Percentiles rank a stretch among this genome's conserved stretches.
Conservation (phyloP, 1,140 invertebrate species). For the Drosophila tristis region DNA sequence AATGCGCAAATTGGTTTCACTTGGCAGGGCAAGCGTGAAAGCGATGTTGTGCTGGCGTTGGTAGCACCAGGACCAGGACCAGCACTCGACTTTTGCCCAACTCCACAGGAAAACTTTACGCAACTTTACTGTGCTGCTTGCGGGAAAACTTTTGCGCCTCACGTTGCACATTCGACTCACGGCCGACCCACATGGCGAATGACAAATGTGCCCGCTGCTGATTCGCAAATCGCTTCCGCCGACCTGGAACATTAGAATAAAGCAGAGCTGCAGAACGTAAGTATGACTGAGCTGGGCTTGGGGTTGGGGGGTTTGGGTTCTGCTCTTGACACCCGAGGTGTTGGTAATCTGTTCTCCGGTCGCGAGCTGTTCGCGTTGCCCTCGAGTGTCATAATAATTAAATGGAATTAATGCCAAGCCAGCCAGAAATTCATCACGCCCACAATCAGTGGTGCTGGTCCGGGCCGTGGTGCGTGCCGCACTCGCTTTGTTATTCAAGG, state of each 20-base stretch:
- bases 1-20: slow-evolving; percentile 66
- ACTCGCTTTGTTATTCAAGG: slow-evolving; percentile 40
- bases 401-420: slow-evolving; percentile 46
- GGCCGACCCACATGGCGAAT: slow-evolving; percentile 40
- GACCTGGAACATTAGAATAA: slow-evolving; percentile 33
- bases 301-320: neutral
- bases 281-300: neutral
- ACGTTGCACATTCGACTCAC: slow-evolving; percentile 39
- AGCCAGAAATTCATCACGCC: slow-evolving; percentile 45
- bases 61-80: too few relatives aligned
- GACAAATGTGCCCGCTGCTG: slow-evolving; percentile 41
- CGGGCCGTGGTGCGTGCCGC: slow-evolving; percentile 17
- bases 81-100: slow-evolving; percentile 15
- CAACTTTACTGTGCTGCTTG: slow-evolving; percentile 22
- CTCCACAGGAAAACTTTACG: slow-evolving; percentile 27
- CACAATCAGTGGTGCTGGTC: slow-evolving; percentile 3
- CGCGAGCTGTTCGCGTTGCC: slow-evolving; percentile 19
- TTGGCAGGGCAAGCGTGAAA: slow-evolving; percentile 69
- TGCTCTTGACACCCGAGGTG: slow-evolving; percentile 41
- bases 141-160: slow-evolving; percentile 35
- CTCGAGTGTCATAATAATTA: slow-evolving; percentile 56
- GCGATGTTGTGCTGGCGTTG: slow-evolving; percentile 40
- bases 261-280: slow-evolving; percentile 8
- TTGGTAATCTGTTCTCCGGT: slow-evolving; percentile 27
- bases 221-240: slow-evolving; percentile 42